A percentile compares a stretch with the other conserved stretches of the same genome.
phyloP scores from a whole-genome alignment of 2,888 invertebrate species.

The Nomada fucata region DNA sequence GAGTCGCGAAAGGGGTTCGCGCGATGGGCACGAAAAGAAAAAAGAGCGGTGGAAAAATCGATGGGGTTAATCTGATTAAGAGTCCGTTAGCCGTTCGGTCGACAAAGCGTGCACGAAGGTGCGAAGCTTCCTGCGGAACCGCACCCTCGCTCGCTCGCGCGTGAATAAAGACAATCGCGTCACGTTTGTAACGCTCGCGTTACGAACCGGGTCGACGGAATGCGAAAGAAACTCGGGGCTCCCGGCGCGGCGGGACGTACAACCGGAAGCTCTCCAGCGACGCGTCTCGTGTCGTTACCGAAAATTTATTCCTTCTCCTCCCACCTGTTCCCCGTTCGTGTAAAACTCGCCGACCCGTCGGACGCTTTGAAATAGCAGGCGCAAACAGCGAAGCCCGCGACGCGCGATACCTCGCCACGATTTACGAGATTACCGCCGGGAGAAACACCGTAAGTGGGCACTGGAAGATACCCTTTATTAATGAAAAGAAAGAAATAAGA shows the following conservation, averaged over 20 bases:
- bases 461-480: constrained; percentile 1
- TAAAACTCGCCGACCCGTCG: constrained; percentile 18
- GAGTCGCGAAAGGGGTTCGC: constrained; percentile 12
- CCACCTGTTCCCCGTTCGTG: constrained; percentile 10
- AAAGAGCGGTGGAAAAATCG: constrained; percentile 65
- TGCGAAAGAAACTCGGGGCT: constrained; percentile 9
- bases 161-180: constrained; percentile 36
- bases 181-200: background rate
- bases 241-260: constrained; percentile 19
- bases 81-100: constrained; percentile 56
- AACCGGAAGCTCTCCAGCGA: constrained; percentile 24
- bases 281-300: constrained; percentile 28
- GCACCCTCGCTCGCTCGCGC: constrained; percentile 24
- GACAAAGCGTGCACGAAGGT: constrained; percentile 42
- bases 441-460: constrained; percentile 11
- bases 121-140: constrained; percentile 46
- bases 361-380: constrained; percentile 26
- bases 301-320: constrained; percentile 32
- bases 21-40: constrained; percentile 10
- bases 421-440: constrained; percentile 44
- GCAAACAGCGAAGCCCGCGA: constrained; percentile 13
- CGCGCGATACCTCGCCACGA: constrained; percentile 44
- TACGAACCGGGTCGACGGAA: background rate
- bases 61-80: constrained; percentile 77
- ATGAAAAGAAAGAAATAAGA: background rate